Base-by-base conservation (phyloP, 2,113 vertebrate species). In the Tenrec ecaudatus region DNA sequence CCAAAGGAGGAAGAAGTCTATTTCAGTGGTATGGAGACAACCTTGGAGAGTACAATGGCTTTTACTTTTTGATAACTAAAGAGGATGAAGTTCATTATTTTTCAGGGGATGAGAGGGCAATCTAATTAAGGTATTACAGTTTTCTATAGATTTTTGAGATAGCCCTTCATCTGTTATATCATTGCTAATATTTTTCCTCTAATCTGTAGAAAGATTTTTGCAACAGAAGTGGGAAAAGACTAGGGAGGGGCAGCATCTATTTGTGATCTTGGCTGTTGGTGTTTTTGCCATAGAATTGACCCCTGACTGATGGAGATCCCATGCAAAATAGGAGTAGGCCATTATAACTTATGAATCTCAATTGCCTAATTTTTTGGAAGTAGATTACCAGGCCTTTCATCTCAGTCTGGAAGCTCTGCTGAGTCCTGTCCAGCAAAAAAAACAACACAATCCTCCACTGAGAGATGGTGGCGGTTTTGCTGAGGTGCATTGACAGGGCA, bases 201-300 rank as follows among this genome's bases (percentile, higher is more conserved):
- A 53, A 53, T 53, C 47, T 53, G 47, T 53, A 14, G 47, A 53
- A 29, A 60, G 17, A 25, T 89, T 80, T 95, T 83, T 58, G 47
- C 22, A 82, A 78, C 9, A 60, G 2, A 3, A 91, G 7, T 38
- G 7, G 11, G 23, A 58, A 58, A 89, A 23, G 47, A 7, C 1
- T 38, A 75, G 38, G 69, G 31, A 73, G 2, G 3, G 1, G 22
- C 9, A 40, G 4, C 64, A 62, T 15, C 12, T 86, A 14, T 82
- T 91, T 92, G 58, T 89, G 75, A 14, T 87, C 92, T 87, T 66
- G 64, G 33, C 38, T 68, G 6, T 9, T 68, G 29, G 66, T 68
- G 29, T 71, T 33, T 31, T 36, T 73, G n/a, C n/a, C 19, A 16
- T 73, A 33, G n/a, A 36, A 17, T 36, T 73, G 69, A n/a, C 19